Evolutionary conservation across 2,797 vertebrate species (phyloP).

Genomic region (Etheostoma nigrum): DNA sequence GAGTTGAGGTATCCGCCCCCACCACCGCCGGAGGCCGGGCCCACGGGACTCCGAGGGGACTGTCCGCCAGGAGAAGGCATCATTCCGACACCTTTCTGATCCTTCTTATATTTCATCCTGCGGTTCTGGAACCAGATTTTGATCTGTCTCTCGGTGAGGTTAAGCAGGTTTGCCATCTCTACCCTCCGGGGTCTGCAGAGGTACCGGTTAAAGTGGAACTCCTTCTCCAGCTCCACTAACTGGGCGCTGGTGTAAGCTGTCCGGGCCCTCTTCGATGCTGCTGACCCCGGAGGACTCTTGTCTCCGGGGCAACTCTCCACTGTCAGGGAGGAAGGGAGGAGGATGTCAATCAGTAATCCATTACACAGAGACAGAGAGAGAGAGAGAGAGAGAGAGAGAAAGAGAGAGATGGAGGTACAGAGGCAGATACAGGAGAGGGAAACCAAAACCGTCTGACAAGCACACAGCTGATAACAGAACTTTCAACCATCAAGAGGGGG

Average conservation of each 20-base stretch:
- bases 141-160: slow-evolving; percentile 98
- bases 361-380: slow-evolving; percentile 41
- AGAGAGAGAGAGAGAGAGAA: slow-evolving; percentile 18
- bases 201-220: slow-evolving; percentile 99
- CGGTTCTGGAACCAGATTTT: slow-evolving; percentile 99
- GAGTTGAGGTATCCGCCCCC: slow-evolving; percentile 94
- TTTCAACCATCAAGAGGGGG: slow-evolving; percentile 36
- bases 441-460: slow-evolving; percentile 52
- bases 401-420: slow-evolving; percentile 14
- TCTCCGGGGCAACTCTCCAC: slow-evolving; percentile 97
- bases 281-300: slow-evolving; percentile 95
- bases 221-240: slow-evolving; percentile 99
- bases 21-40: slow-evolving; percentile 81
- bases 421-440: slow-evolving; percentile 64
- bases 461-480: slow-evolving; percentile 58
- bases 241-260: slow-evolving; percentile 99
- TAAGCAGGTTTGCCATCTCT: slow-evolving; percentile 98
- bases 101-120: slow-evolving; percentile 99
- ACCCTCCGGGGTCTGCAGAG: slow-evolving; percentile 96
- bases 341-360: slow-evolving; percentile 74
- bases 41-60: slow-evolving; percentile 93
- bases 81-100: slow-evolving; percentile 97
- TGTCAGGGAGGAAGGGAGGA: slow-evolving; percentile 86
- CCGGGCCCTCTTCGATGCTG: slow-evolving; percentile 95
- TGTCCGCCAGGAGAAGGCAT: slow-evolving; percentile 96